phyloP scores from a whole-genome alignment of 2,113 vertebrate genomes.

The Ibidorhyncha struthersii region DNA sequence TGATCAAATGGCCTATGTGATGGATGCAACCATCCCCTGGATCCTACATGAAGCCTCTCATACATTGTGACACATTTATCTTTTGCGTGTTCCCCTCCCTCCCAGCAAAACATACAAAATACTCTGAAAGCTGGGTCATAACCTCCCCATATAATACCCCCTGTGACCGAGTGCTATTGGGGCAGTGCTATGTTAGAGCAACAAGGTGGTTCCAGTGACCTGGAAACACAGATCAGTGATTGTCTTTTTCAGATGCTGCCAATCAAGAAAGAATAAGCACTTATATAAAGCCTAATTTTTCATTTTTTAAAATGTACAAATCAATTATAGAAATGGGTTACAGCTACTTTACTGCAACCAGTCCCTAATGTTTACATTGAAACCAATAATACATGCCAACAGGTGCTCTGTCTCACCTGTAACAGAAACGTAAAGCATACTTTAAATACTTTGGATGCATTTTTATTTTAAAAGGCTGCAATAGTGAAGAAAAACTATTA shows the following conservation, averaged over 20 bases:
- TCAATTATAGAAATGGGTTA: neutral
- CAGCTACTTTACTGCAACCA: neutral
- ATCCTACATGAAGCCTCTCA: neutral
- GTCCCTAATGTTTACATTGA: neutral
- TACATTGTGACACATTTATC: neutral
- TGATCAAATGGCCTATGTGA: fast-evolving
- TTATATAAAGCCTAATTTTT: neutral
- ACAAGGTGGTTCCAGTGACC: neutral
- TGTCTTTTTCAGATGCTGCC: neutral
- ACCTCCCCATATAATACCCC: neutral
- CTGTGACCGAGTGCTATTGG: fast-evolving
- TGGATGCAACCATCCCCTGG: neutral
- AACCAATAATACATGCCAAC: neutral
- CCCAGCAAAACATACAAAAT: neutral
- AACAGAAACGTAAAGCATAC: neutral
- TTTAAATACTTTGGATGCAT: neutral
- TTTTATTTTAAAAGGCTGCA: neutral
- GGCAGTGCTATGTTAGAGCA: neutral
- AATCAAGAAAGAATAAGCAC: neutral
- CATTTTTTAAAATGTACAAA: neutral
- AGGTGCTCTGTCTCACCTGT: neutral
- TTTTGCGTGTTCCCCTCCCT: neutral
- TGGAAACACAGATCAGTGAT: neutral
- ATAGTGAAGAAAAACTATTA: neutral
- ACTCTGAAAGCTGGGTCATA: neutral